These are phyloP conservation scores for Chaenodraco wilsoni DNA, from an alignment of 2,797 vertebrate genomes.

Conservation along the genomic window DNA sequence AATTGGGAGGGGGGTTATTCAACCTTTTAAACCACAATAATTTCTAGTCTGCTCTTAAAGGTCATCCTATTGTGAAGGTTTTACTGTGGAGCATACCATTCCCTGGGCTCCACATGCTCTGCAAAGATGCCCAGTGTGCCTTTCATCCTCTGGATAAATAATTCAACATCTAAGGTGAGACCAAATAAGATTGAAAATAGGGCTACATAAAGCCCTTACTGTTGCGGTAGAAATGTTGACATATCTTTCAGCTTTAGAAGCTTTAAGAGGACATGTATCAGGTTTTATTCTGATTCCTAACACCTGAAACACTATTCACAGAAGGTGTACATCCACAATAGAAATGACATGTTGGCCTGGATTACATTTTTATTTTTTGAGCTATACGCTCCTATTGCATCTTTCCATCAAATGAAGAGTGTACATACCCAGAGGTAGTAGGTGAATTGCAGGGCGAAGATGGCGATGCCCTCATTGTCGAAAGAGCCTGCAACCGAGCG, in stretches of 20 bases:
- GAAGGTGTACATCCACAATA: neutral
- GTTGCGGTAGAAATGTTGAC: neutral
- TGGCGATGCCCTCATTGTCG: slow-evolving; percentile 98
- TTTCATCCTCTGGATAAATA: slow-evolving; percentile 68
- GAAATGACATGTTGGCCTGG: neutral
- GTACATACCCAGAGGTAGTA: slow-evolving; percentile 95
- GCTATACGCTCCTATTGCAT: neutral
- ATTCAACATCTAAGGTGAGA: slow-evolving; percentile 56
- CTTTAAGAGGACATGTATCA: neutral
- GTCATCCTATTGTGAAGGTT: slow-evolving; percentile 51
- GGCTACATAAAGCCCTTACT: slow-evolving; percentile 6
- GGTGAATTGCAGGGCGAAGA: slow-evolving; percentile 98
- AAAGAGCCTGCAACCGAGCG: slow-evolving; percentile 97
- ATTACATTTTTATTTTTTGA: neutral
- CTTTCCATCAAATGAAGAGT: neutral
- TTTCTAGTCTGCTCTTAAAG: slow-evolving; percentile 47
- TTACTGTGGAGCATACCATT: slow-evolving; percentile 38
- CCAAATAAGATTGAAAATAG: slow-evolving; percentile 46
- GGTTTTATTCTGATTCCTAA: neutral
- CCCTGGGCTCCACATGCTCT: slow-evolving; percentile 38
- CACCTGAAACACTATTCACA: neutral
- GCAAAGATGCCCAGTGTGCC: slow-evolving; percentile 42
- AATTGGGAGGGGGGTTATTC: slow-evolving; percentile 3
- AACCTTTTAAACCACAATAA: slow-evolving; percentile 30
- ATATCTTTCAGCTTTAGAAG: neutral